These are phyloP conservation scores for Nephrocerus scutellatus DNA, from an alignment of 2,888 invertebrate species.

Conservation along the genomic window DNA sequence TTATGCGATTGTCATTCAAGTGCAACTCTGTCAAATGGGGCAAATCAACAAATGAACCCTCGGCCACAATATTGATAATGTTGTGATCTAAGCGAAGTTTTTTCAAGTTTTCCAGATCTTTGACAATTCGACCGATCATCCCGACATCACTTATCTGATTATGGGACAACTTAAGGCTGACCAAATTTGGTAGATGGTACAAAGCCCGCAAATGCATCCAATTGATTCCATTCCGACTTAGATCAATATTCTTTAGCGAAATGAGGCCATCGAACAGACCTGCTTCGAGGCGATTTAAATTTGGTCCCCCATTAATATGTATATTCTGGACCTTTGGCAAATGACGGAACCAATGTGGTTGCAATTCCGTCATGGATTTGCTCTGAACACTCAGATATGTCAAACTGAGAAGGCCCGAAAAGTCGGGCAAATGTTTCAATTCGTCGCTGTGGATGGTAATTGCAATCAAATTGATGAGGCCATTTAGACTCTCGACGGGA, in stretches of 20 bases:
- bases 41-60: slow-evolving; percentile 74
- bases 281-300: slow-evolving; percentile 62
- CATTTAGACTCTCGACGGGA: slow-evolving; percentile 69
- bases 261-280: slow-evolving; percentile 65
- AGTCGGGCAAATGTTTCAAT: slow-evolving; percentile 66
- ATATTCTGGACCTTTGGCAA: slow-evolving; percentile 67
- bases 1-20: slow-evolving; percentile 65
- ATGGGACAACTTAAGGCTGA: slow-evolving; percentile 61
- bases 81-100: slow-evolving; percentile 66
- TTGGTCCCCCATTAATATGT: slow-evolving; percentile 63
- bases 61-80: slow-evolving; percentile 61
- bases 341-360: slow-evolving; percentile 62
- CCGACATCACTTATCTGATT: slow-evolving; percentile 71
- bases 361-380: slow-evolving; percentile 57
- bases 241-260: slow-evolving; percentile 63
- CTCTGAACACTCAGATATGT: slow-evolving; percentile 70
- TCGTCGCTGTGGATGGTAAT: slow-evolving; percentile 73
- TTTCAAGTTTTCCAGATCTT: slow-evolving; percentile 67
- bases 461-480: slow-evolving; percentile 70
- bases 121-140: slow-evolving; percentile 71
- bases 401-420: slow-evolving; percentile 63
- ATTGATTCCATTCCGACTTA: slow-evolving; percentile 67
- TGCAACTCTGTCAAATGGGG: slow-evolving; percentile 61
- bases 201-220: slow-evolving; percentile 74
- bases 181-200: slow-evolving; percentile 59